These are phyloP conservation scores for Eupithecia subfuscata DNA, from an alignment of 2,888 invertebrate genomes.

Conservation along the genomic window DNA sequence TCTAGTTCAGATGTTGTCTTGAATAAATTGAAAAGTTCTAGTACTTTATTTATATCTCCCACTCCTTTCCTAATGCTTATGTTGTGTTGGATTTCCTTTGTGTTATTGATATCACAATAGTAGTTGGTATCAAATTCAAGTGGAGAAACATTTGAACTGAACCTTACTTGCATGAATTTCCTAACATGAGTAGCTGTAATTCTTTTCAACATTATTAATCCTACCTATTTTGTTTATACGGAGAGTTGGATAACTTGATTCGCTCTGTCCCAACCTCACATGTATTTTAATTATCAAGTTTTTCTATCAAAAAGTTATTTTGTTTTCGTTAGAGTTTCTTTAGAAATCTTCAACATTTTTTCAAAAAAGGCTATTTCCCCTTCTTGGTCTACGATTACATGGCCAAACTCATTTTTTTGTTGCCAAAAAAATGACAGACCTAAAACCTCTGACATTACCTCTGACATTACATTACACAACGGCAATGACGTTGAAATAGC, in stretches of 20 bases:
- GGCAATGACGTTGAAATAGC: background rate
- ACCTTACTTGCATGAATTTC: conserved; percentile 37
- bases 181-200: conserved; percentile 3
- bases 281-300: background rate
- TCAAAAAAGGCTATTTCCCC: background rate
- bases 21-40: conserved; percentile 70
- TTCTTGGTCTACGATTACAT: background rate
- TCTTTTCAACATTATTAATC: conserved; percentile 18
- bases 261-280: background rate
- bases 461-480: too few species aligned
- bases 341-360: too few species aligned
- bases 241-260: background rate
- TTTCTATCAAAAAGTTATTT: background rate
- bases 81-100: conserved; percentile 85
- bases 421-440: background rate
- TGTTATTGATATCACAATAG: conserved; percentile 85
- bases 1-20: conserved; percentile 49
- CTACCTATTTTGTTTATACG: background rate
- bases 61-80: conserved; percentile 87
- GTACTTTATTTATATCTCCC: conserved; percentile 86
- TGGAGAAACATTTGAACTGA: conserved; percentile 49
- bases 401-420: background rate
- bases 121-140: conserved; percentile 85
- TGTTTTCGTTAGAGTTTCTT: too few species aligned
- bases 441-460: background rate